Evolutionary conservation across 2,888 invertebrate species (phyloP).

Genomic region (Pheosia tremula): DNA sequence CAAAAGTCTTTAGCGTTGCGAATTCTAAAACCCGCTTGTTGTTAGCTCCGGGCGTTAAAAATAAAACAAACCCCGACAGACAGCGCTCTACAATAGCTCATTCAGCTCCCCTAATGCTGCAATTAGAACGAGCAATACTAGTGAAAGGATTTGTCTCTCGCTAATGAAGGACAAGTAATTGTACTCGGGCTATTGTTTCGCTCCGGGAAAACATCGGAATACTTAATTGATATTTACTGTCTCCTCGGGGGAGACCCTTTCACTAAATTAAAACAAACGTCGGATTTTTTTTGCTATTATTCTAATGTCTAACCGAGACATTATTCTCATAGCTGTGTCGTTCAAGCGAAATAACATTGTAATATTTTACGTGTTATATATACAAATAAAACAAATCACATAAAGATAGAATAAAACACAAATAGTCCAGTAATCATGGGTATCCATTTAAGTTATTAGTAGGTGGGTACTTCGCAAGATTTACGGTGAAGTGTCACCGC

Average conservation of each 20-base stretch:
- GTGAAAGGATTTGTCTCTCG: constrained; percentile 73
- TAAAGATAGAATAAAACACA: too few relatives aligned
- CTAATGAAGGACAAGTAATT: constrained; percentile 75
- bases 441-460: too few relatives aligned
- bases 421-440: too few relatives aligned
- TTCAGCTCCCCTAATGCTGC: constrained; percentile 70
- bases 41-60: constrained; percentile 59
- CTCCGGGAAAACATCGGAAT: constrained; percentile 52
- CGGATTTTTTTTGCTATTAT: constrained; percentile 30
- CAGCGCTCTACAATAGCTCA: constrained; percentile 68
- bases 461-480: too few relatives aligned
- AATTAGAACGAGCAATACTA: constrained; percentile 72
- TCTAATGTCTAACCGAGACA: constrained; percentile 28
- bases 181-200: constrained; percentile 51
- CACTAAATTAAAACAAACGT: constrained; percentile 56
- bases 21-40: constrained; percentile 50
- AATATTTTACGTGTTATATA: constrained; percentile 28
- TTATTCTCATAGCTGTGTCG: constrained; percentile 24
- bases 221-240: constrained; percentile 63
- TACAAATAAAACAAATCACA: too few relatives aligned
- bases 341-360: constrained; percentile 13
- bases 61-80: constrained; percentile 63
- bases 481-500: background rate
- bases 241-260: constrained; percentile 44
- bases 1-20: constrained; percentile 50